Conservation (phyloP, 2,797 vertebrate species). For the Petrocephalus schoutedeni region DNA sequence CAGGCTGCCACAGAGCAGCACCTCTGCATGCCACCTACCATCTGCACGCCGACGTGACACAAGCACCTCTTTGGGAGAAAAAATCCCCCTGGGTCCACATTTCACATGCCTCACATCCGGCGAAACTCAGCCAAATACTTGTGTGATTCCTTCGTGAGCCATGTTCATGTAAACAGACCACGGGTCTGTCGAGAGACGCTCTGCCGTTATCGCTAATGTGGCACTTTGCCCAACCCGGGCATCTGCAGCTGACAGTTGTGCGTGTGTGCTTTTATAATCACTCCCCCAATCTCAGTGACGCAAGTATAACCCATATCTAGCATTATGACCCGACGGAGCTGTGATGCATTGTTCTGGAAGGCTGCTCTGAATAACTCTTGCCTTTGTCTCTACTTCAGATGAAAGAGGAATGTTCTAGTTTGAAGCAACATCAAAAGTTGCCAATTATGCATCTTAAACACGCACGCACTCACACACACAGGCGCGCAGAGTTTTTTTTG, state of each 20-base stretch:
- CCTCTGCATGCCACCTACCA: neutral
- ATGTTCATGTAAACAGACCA: neutral
- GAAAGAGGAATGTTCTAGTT: neutral
- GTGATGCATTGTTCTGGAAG: neutral
- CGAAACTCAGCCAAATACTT: neutral
- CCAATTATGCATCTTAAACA: conserved; percentile 3
- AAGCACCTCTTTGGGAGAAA: neutral
- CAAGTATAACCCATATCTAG: neutral
- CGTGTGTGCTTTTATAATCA: neutral
- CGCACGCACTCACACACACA: neutral
- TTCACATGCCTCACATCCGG: neutral
- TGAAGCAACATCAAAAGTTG: neutral
- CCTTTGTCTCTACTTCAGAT: neutral
- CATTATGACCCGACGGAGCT: neutral
- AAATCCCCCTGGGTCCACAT: neutral
- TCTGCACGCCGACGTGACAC: neutral
- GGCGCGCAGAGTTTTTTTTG: neutral
- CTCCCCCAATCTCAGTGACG: neutral
- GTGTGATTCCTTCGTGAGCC: neutral
- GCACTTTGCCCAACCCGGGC: neutral
- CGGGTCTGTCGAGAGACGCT: neutral
- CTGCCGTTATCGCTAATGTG: neutral
- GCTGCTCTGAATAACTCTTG: neutral
- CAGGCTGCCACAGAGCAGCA: neutral
- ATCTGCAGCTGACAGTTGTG: neutral